These are phyloP conservation scores for Megatriorchis doriae DNA, from an alignment of 2,113 vertebrate genomes.

Conservation along the genomic window DNA sequence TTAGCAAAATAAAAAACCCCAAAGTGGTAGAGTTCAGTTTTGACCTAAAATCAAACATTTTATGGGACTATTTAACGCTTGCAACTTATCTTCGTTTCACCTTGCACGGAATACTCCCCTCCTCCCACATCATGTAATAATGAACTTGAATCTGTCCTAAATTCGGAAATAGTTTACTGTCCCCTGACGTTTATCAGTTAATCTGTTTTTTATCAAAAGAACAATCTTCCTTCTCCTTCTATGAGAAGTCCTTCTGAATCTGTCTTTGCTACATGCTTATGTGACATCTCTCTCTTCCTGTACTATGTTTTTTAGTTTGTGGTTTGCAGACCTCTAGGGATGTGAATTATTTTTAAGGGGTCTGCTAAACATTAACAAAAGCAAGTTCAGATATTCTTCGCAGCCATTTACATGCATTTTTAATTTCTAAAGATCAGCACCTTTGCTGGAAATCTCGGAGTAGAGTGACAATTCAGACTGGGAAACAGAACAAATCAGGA, in stretches of 20 bases:
- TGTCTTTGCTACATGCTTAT: background rate
- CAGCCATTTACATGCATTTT: background rate
- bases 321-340: background rate
- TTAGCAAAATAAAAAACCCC: background rate
- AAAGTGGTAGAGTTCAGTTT: background rate
- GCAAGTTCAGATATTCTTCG: background rate
- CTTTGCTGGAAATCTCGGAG: background rate
- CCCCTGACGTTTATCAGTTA: background rate
- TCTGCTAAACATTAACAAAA: background rate
- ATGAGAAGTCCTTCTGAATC: background rate
- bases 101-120: background rate
- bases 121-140: background rate
- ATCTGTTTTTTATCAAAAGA: background rate
- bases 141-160: background rate
- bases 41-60: background rate
- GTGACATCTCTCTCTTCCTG: background rate
- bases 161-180: conserved; percentile 10
- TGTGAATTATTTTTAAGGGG: background rate
- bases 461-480: background rate
- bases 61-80: background rate
- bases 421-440: background rate
- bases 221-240: background rate
- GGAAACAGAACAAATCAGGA: background rate
- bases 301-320: background rate
- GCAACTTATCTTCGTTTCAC: background rate